Percentiles rank a stretch among this genome's conserved stretches.
Conservation (phyloP, 1,140 invertebrate species). For the Cardiocondyla obscurior region DNA sequence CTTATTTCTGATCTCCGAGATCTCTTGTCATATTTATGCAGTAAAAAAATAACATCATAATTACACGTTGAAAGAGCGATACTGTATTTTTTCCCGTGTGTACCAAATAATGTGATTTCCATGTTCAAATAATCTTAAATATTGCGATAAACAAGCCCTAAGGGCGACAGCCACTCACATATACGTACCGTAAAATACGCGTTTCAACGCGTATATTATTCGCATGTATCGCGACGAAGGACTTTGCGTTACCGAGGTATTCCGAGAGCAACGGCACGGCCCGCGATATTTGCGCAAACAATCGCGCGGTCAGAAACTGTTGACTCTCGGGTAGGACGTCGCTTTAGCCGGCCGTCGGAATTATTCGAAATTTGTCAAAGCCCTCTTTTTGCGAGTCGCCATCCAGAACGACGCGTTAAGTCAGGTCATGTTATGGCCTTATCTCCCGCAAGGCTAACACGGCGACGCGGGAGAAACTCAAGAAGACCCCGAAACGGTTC, state of each 20-base stretch:
- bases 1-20: not conserved
- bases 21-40: not conserved
- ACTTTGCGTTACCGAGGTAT: not conserved
- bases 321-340: not conserved
- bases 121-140: not conserved
- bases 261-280: not conserved
- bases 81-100: not conserved
- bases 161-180: not conserved
- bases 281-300: conserved; percentile 22
- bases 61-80: not conserved
- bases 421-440: conserved; percentile 80
- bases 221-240: not conserved
- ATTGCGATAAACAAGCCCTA: not conserved
- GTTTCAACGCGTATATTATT: conserved; percentile 4
- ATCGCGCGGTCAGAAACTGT: not conserved
- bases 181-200: not conserved
- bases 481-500: conserved; percentile 72
- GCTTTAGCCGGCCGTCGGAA: conserved; percentile 20
- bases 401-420: conserved; percentile 75
- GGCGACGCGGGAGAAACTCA: conserved; percentile 73
- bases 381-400: conserved; percentile 31
- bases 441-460: conserved; percentile 70
- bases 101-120: not conserved
- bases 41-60: too few relatives aligned
- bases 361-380: conserved; percentile 46